phyloP scores from a whole-genome alignment of 2,113 vertebrate genomes.

The Phodopus roborovskii region DNA sequence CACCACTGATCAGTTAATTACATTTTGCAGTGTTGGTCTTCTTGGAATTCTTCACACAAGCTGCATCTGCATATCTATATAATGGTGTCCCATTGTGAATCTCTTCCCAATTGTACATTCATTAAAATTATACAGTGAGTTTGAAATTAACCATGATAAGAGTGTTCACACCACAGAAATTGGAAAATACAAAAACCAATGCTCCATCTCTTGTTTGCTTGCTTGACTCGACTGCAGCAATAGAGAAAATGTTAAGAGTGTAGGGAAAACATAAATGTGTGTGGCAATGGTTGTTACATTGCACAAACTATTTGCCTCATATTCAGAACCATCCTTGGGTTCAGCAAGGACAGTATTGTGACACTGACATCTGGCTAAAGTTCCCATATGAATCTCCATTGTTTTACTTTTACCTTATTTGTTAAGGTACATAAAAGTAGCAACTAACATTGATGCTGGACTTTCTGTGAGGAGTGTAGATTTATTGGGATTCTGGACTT shows the following conservation, averaged over 20 bases:
- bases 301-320: not conserved
- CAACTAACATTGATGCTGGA: not conserved
- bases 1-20: not conserved
- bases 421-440: not conserved
- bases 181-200: not conserved
- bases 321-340: not conserved
- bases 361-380: not conserved
- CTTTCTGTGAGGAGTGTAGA: not conserved
- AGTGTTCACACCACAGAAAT: not conserved
- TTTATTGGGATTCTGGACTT: not conserved
- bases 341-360: not conserved
- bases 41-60: not conserved
- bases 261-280: not conserved
- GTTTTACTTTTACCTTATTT: not conserved
- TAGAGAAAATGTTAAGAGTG: not conserved
- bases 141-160: not conserved
- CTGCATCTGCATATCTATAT: not conserved
- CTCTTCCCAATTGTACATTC: not conserved
- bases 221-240: not conserved
- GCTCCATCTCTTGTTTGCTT: not conserved
- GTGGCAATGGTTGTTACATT: not conserved
- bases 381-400: not conserved
- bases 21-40: not conserved
- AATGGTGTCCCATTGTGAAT: not conserved
- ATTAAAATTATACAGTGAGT: not conserved